Conservation (phyloP, 1,140 invertebrate species). For the Cotesia glomerata region DNA sequence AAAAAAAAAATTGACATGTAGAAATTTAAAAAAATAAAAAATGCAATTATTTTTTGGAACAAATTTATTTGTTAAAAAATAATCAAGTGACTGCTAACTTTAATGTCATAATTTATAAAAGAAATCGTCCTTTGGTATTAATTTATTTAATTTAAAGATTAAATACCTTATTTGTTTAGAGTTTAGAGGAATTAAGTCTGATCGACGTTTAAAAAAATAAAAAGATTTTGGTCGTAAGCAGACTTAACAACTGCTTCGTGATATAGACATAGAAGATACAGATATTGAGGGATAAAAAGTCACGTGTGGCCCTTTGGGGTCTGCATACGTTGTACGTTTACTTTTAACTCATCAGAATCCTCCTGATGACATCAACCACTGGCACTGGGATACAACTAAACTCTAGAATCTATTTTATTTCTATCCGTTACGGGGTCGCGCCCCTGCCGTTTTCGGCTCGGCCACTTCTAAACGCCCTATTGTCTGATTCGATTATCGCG, state of each 20-base stretch:
- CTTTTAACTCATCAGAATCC: conserved; percentile 36
- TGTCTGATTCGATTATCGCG: conserved; percentile 53
- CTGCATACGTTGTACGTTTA: conserved; percentile 33
- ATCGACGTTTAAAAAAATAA: too few species aligned
- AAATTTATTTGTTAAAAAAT: too few species aligned
- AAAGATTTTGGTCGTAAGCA: conserved; percentile 15
- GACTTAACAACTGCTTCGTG: background rate
- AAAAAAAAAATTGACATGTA: too few species aligned
- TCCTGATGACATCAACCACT: background rate
- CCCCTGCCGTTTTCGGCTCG: conserved; percentile 36
- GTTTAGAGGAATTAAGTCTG: too few species aligned
- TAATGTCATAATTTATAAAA: too few species aligned
- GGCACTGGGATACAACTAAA: background rate
- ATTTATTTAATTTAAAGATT: too few species aligned
- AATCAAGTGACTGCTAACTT: too few species aligned
- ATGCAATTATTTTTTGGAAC: too few species aligned
- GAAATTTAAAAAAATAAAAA: too few species aligned
- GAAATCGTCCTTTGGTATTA: too few species aligned
- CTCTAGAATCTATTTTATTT: background rate
- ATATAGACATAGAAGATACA: too few species aligned
- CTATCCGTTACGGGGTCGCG: conserved; percentile 47
- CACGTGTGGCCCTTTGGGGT: conserved; percentile 55
- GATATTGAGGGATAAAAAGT: conserved; percentile 44
- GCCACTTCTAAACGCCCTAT: conserved; percentile 35
- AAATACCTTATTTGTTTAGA: too few species aligned